These are phyloP conservation scores for Saimiri boliviensis DNA, from an alignment of 2,113 vertebrate species.

Conservation along the genomic window DNA sequence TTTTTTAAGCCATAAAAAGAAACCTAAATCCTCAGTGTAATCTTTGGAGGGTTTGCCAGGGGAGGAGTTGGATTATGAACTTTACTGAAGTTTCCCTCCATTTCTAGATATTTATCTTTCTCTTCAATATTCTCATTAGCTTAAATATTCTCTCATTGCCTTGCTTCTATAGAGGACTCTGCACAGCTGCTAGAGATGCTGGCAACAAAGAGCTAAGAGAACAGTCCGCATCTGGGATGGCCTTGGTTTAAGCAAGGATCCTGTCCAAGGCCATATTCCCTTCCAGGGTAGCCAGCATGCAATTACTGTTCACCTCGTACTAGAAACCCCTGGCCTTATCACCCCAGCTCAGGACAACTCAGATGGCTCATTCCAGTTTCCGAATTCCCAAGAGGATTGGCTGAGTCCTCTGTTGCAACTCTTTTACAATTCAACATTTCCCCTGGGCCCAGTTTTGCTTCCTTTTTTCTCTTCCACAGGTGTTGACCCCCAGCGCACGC, in stretches of 20 bases:
- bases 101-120: background rate
- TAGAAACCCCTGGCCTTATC: background rate
- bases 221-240: background rate
- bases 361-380: background rate
- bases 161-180: background rate
- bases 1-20: no score
- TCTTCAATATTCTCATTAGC: background rate
- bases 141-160: background rate
- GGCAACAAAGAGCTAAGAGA: background rate
- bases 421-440: background rate
- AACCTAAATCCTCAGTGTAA: background rate
- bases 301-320: background rate
- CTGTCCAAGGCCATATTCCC: background rate
- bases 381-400: background rate
- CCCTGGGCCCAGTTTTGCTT: background rate
- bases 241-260: background rate
- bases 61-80: background rate
- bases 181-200: background rate
- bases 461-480: background rate
- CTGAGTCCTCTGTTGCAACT: no score
- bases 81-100: background rate
- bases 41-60: background rate
- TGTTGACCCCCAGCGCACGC: background rate
- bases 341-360: background rate
- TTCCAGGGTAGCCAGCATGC: background rate